These are phyloP conservation scores for Patella caerulea DNA, from an alignment of 2,888 invertebrate genomes.

Conservation along the genomic window DNA sequence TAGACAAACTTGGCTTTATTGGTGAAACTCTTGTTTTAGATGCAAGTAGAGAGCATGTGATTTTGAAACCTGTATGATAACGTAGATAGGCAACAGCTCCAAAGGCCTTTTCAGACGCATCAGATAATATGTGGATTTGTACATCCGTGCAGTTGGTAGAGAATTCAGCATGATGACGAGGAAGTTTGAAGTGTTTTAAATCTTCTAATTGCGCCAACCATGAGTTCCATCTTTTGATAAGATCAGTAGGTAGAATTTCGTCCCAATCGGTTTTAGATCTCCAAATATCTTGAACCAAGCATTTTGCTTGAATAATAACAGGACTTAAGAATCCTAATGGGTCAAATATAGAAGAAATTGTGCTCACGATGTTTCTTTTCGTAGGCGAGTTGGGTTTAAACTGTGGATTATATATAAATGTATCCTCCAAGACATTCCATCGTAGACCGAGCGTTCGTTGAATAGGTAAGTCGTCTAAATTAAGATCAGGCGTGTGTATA, in stretches of 20 bases:
- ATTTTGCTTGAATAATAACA: background rate
- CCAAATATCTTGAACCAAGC: background rate
- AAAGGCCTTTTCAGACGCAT: conserved; percentile 12
- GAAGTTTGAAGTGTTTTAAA: background rate
- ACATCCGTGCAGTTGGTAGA: background rate
- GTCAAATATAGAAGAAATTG: background rate
- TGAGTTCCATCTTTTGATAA: background rate
- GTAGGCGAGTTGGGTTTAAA: background rate
- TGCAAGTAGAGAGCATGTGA: conserved; percentile 6
- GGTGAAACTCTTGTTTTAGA: conserved; percentile 13
- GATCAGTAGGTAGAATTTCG: background rate
- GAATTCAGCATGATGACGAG: background rate
- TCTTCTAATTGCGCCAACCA: background rate
- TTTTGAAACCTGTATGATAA: background rate
- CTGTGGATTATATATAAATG: conserved; percentile 12
- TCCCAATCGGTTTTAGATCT: background rate
- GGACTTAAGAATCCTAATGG: background rate
- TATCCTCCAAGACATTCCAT: conserved; percentile 10
- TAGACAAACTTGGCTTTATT: conserved; percentile 7
- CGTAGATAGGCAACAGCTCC: background rate
- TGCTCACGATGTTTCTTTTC: conserved; percentile 5
- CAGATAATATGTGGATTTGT: conserved; percentile 8
- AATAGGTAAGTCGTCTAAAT: conserved; percentile 8
- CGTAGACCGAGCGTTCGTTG: conserved; percentile 13
- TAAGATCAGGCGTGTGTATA: background rate